A percentile compares a stretch with the other conserved stretches of the same genome.
These are phyloP conservation scores for Linnaemya tessellans DNA, from an alignment of 2,888 invertebrate species.

Conservation along the genomic window DNA sequence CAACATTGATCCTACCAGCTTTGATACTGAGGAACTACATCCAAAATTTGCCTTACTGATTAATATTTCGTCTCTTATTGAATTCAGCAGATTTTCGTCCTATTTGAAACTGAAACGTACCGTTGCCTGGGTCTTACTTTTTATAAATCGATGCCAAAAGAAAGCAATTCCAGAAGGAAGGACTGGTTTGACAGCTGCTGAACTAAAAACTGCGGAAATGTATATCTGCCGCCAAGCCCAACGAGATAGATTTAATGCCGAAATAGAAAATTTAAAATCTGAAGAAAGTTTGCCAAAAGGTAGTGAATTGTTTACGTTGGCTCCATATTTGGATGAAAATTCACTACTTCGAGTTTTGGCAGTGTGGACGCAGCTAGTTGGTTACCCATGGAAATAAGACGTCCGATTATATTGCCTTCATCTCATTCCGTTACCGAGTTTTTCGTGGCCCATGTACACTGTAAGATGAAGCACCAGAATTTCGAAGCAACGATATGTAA, in stretches of 20 bases:
- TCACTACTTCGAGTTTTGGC: constrained; percentile 81
- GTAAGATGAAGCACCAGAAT: constrained; percentile 64
- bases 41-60: neutral
- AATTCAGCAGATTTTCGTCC: constrained; percentile 3
- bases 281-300: no score
- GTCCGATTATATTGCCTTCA: constrained; percentile 60
- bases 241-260: neutral
- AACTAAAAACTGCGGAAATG: constrained; percentile 2
- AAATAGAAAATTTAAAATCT: no score
- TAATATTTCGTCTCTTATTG: no score
- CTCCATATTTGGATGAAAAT: no score
- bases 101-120: constrained; percentile 14
- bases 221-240: neutral
- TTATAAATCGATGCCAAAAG: no score
- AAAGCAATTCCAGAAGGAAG: neutral
- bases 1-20: neutral
- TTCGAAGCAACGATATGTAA: constrained; percentile 62
- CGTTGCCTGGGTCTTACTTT: no score
- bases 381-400: constrained; percentile 23
- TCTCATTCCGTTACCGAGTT: constrained; percentile 48
- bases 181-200: neutral
- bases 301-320: no score
- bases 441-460: constrained; percentile 44
- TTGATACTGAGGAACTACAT: neutral
- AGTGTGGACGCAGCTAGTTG: no score